phyloP scores from a whole-genome alignment of 2,888 invertebrate genomes.

The Agrotis clavis region DNA sequence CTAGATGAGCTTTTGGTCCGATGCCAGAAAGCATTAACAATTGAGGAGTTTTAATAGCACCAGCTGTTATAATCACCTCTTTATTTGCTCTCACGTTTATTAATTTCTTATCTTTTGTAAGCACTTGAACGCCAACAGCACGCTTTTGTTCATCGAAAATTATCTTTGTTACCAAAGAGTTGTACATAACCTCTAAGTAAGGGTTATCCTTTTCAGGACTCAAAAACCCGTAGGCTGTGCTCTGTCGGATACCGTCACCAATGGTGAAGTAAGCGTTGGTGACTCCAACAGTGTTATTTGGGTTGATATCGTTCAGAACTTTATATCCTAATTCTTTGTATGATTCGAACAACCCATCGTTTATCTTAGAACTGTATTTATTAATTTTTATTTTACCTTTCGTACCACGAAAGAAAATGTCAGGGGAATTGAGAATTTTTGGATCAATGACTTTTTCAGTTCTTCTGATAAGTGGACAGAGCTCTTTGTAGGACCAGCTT shows the following conservation, averaged over 20 bases:
- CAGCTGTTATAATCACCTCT: constrained; percentile 86
- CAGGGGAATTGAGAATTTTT: constrained; percentile 55
- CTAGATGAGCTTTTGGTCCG: constrained; percentile 81
- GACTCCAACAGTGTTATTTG: constrained; percentile 80
- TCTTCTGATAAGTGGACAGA: constrained; percentile 85
- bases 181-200: constrained; percentile 80
- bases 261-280: constrained; percentile 83
- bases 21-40: constrained; percentile 87
- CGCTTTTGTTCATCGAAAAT: constrained; percentile 84
- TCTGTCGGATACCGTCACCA: constrained; percentile 79
- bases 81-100: constrained; percentile 74
- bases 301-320: constrained; percentile 77
- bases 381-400: constrained; percentile 81
- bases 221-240: constrained; percentile 87
- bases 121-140: constrained; percentile 81
- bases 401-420: constrained; percentile 73
- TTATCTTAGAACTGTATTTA: constrained; percentile 56
- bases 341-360: constrained; percentile 70
- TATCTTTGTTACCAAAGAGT: constrained; percentile 85
- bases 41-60: constrained; percentile 84
- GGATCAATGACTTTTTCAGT: constrained; percentile 78
- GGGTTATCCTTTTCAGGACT: constrained; percentile 68
- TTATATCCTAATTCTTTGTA: constrained; percentile 82
- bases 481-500: constrained; percentile 88
- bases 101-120: constrained; percentile 68